Percentiles rank a stretch among this genome's conserved stretches.
Evolutionary conservation across 1,140 invertebrate genomes (phyloP).

Genomic region (Popillia japonica): DNA sequence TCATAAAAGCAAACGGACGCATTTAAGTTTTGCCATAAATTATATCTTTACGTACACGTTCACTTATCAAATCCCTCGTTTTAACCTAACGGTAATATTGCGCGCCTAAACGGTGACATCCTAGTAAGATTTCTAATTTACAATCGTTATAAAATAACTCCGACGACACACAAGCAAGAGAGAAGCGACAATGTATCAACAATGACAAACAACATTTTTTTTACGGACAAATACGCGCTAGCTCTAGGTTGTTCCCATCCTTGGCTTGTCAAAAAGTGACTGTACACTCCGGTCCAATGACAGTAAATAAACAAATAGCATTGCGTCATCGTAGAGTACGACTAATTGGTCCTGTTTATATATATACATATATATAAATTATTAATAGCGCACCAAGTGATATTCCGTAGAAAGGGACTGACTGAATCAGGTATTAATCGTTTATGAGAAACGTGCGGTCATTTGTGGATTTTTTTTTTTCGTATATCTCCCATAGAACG

Average conservation of each 20-base stretch:
- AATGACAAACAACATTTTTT: conserved; percentile 9
- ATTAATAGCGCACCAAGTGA: conserved; percentile 34
- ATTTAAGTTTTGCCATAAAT: conserved; percentile 12
- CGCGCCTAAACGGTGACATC: not conserved
- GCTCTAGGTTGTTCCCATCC: conserved; percentile 37
- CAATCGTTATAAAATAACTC: not conserved
- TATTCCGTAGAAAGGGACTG: conserved; percentile 29
- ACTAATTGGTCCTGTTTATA: conserved; percentile 37
- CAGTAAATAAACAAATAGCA: conserved; percentile 40
- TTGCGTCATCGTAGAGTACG: conserved; percentile 20
- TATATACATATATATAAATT: not conserved
- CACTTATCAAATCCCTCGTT: conserved; percentile 9
- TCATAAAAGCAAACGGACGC: not conserved
- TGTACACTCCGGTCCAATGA: conserved; percentile 29
- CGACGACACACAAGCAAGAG: not conserved
- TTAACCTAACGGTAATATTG: not conserved
- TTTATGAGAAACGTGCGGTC: conserved; percentile 17
- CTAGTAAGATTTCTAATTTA: not conserved
- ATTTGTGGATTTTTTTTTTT: not conserved
- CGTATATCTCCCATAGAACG: not conserved
- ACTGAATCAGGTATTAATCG: conserved; percentile 26
- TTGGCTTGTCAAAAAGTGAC: conserved; percentile 41
- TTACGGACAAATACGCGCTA: conserved; percentile 23
- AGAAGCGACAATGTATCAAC: conserved; percentile 13
- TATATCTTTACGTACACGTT: not conserved